Evolutionary conservation across 1,140 invertebrate species (phyloP).

Genomic region (Musca vetustissima): DNA sequence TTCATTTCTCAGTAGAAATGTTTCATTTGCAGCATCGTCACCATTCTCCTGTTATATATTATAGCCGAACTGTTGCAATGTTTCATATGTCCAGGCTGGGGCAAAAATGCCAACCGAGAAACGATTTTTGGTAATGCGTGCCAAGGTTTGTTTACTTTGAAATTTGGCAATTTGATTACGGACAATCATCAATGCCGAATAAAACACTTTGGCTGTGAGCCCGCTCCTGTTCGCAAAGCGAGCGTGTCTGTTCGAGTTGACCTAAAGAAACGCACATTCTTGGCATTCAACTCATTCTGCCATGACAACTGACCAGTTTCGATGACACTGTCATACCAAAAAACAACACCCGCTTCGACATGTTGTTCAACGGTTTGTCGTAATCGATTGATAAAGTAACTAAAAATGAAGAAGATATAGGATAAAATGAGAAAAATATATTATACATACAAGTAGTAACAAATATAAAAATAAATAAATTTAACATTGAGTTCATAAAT

Average conservation of each 20-base stretch:
- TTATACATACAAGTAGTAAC: too few relatives aligned
- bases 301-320: constrained; percentile 75
- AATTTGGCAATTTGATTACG: constrained; percentile 80
- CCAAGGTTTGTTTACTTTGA: constrained; percentile 74
- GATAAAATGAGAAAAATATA: background rate
- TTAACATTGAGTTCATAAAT: constrained; percentile 9
- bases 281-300: constrained; percentile 89
- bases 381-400: constrained; percentile 71
- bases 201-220: constrained; percentile 74
- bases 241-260: constrained; percentile 64
- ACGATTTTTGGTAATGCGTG: constrained; percentile 64
- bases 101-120: constrained; percentile 92
- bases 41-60: constrained; percentile 39
- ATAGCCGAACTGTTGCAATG: constrained; percentile 39
- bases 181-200: constrained; percentile 95
- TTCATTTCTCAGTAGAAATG: constrained; percentile 71
- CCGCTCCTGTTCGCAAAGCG: constrained; percentile 56
- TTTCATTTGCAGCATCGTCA: constrained; percentile 55
- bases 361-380: constrained; percentile 65
- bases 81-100: constrained; percentile 87
- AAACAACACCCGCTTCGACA: constrained; percentile 66
- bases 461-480: background rate
- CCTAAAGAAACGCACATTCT: constrained; percentile 86
- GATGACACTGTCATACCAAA: constrained; percentile 96
- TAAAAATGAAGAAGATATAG: constrained; percentile 16